Conservation (phyloP, 1,140 invertebrate genomes). For the Bilobella aurantiaca region DNA sequence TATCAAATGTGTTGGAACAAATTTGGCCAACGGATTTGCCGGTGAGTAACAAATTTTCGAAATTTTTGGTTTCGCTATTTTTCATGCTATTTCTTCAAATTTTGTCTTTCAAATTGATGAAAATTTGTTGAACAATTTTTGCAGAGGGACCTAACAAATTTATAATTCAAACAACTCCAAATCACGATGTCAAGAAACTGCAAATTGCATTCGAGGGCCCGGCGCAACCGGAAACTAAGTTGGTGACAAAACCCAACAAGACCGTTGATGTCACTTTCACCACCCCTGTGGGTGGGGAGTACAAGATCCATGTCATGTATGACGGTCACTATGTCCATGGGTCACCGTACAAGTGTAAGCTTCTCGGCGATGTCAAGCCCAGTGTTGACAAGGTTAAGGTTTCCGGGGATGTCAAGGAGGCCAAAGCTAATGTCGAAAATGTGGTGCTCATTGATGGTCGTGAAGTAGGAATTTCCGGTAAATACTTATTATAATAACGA, state of each 20-base stretch:
- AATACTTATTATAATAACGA: too few relatives aligned
- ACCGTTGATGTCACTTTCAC: slow-evolving; percentile 10
- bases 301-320: slow-evolving; percentile 15
- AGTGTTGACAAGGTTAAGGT: slow-evolving; percentile 17
- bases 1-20: slow-evolving; percentile 5
- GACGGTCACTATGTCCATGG: slow-evolving; percentile 1
- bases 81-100: too few relatives aligned
- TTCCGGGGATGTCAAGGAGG: slow-evolving; percentile 13
- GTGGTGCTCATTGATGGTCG: slow-evolving; percentile 16
- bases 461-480: slow-evolving; percentile 13
- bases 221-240: slow-evolving; percentile 5
- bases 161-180: not conserved
- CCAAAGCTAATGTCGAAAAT: slow-evolving; percentile 13
- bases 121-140: not conserved
- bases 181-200: slow-evolving; percentile 10
- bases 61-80: slow-evolving; percentile 6
- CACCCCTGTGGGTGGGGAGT: slow-evolving; percentile 7
- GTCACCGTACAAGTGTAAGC: slow-evolving; percentile 15
- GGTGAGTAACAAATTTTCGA: not conserved
- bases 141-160: slow-evolving; percentile 16
- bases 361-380: slow-evolving; percentile 19
- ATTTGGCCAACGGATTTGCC: slow-evolving; percentile 8
- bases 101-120: not conserved
- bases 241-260: slow-evolving; percentile 10
- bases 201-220: slow-evolving; percentile 15